Percentiles rank a stretch among this genome's conserved stretches.
Conservation (phyloP, 2,797 vertebrate genomes). For the Trichosurus vulpecula region DNA sequence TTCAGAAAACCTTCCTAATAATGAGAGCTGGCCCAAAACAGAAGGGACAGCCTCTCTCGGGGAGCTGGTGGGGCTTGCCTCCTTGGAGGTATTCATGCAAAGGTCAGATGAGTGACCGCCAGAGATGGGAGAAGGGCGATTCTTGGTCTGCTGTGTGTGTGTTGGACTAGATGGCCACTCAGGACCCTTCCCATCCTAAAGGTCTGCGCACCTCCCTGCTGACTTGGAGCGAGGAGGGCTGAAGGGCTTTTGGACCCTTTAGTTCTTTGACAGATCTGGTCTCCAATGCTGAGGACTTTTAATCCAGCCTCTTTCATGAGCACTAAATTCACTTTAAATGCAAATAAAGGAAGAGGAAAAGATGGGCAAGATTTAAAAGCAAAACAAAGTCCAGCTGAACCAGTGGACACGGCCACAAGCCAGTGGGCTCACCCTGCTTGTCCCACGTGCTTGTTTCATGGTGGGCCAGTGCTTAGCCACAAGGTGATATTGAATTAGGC, state of each 20-base stretch:
- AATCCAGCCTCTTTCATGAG: slow-evolving; percentile 60
- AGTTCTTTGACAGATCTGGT: background rate
- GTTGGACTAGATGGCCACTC: background rate
- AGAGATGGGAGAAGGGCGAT: background rate
- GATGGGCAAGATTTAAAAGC: background rate
- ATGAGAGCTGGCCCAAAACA: background rate
- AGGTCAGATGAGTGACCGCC: background rate
- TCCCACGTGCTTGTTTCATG: no score
- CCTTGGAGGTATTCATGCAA: background rate
- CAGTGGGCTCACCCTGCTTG: no score
- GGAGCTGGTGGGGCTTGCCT: background rate
- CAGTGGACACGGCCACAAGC: background rate
- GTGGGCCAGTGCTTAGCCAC: background rate
- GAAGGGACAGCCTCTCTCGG: background rate
- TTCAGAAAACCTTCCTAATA: background rate
- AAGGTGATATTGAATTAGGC: background rate
- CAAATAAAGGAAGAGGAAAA: background rate
- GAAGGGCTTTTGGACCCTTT: background rate
- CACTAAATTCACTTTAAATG: slow-evolving; percentile 48
- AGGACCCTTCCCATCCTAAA: background rate
- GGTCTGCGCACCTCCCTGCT: background rate
- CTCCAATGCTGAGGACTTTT: slow-evolving; percentile 30
- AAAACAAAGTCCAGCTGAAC: background rate
- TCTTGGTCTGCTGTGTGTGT: background rate
- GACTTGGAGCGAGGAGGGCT: background rate